Evolutionary conservation across 2,888 invertebrate species (phyloP).

Genomic region (Calephelis perditalis): DNA sequence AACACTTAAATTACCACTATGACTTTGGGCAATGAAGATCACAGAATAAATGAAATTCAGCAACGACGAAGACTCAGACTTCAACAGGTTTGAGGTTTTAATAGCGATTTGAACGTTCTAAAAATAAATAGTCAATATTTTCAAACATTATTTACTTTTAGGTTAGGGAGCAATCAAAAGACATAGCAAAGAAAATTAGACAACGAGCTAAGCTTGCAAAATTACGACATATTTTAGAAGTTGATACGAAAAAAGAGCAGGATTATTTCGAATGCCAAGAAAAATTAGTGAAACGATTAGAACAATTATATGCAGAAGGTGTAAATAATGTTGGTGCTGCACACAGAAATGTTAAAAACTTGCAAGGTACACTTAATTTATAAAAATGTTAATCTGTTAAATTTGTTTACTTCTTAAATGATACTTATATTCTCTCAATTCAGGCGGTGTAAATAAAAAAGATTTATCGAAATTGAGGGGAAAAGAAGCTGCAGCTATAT

Average conservation of each 20-base stretch:
- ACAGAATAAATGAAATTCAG: constrained; percentile 71
- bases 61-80: constrained; percentile 66
- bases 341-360: constrained; percentile 50
- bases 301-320: constrained; percentile 52
- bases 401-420: background rate
- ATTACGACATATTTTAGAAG: constrained; percentile 46
- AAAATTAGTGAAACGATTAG: constrained; percentile 56
- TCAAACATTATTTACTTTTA: constrained; percentile 37
- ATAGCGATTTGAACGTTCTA: constrained; percentile 12
- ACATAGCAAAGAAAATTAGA: constrained; percentile 67
- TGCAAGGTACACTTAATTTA: constrained; percentile 37
- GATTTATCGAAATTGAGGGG: constrained; percentile 59
- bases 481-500: constrained; percentile 53
- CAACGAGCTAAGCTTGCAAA: constrained; percentile 64
- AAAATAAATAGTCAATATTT: background rate
- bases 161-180: constrained; percentile 75
- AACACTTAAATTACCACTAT: constrained; percentile 32
- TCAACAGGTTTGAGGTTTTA: constrained; percentile 59
- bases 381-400: background rate
- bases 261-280: constrained; percentile 59
- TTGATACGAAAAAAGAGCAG: constrained; percentile 54
- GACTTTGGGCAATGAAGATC: constrained; percentile 58
- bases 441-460: constrained; percentile 38
- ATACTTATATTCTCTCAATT: constrained; percentile 29
- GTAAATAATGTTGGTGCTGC: constrained; percentile 55